These are phyloP conservation scores for Otolemur crassicaudatus DNA, from an alignment of 2,797 vertebrate genomes.

Conservation along the genomic window DNA sequence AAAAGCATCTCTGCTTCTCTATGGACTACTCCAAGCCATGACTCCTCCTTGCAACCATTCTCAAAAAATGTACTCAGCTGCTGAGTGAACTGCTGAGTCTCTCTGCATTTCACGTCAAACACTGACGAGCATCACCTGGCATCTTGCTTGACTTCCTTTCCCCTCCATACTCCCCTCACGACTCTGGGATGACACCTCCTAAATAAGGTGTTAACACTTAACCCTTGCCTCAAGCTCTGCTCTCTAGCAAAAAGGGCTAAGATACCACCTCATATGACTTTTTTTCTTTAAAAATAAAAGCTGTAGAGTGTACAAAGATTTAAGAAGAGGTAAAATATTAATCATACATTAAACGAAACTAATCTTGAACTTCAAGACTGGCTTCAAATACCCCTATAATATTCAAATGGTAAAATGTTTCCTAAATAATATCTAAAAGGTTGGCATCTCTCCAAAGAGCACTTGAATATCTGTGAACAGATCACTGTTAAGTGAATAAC, in stretches of 20 bases:
- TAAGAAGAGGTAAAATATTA: neutral
- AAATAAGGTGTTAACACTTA: neutral
- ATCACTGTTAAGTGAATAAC: neutral
- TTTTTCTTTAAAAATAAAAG: conserved; percentile 44
- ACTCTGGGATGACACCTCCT: neutral
- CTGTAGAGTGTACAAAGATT: neutral
- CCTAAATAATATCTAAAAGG: neutral
- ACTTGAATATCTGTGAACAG: neutral
- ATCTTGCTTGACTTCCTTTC: neutral
- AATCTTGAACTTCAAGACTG: neutral
- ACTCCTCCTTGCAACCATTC: neutral
- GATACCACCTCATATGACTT: neutral
- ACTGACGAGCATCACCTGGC: accelerated
- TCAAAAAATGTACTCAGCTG: neutral
- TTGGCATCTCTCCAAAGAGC: neutral
- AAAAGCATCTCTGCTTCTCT: neutral
- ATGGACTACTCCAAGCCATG: neutral
- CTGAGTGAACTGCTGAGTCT: neutral
- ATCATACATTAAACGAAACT: conserved; percentile 12
- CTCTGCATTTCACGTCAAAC: neutral
- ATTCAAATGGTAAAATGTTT: neutral
- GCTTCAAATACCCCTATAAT: neutral
- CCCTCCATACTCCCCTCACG: neutral
- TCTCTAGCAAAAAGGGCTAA: neutral
- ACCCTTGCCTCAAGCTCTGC: conserved; percentile 29